phyloP scores from a whole-genome alignment of 2,888 invertebrate genomes.

The Morpho helenor region DNA sequence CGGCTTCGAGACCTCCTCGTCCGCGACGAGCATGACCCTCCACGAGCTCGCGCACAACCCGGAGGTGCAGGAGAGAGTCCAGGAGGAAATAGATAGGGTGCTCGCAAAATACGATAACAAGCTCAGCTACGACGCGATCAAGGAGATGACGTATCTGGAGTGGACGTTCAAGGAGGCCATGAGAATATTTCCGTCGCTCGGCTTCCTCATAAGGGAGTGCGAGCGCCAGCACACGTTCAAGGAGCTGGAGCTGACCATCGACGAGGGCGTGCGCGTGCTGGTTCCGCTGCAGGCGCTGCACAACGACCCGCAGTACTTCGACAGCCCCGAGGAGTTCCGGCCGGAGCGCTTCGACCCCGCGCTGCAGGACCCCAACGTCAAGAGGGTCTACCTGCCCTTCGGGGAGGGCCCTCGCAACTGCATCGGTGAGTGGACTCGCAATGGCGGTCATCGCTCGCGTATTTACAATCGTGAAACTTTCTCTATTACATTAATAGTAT shows the following conservation, averaged over 20 bases:
- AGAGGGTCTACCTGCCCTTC: slow-evolving; percentile 49
- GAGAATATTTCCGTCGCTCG: slow-evolving; percentile 49
- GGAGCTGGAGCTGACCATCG: slow-evolving; percentile 43
- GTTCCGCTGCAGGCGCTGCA: slow-evolving; percentile 54
- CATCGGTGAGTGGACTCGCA: slow-evolving; percentile 41
- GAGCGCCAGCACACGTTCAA: slow-evolving; percentile 37
- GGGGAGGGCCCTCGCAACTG: slow-evolving; percentile 55
- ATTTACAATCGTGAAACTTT: neutral
- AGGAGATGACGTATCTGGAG: slow-evolving; percentile 45
- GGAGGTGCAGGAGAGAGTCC: slow-evolving; percentile 50
- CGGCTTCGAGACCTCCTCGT: slow-evolving; percentile 70
- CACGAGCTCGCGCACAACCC: slow-evolving; percentile 59
- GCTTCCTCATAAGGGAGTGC: slow-evolving; percentile 46
- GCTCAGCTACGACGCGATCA: slow-evolving; percentile 50
- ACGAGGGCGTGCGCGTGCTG: slow-evolving; percentile 50
- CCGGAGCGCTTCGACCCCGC: slow-evolving; percentile 45
- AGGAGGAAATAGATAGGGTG: slow-evolving; percentile 53
- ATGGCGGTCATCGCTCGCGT: neutral
- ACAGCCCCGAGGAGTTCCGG: slow-evolving; percentile 43
- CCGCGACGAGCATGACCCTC: slow-evolving; percentile 53
- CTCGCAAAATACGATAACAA: slow-evolving; percentile 46
- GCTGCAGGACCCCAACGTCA: slow-evolving; percentile 27
- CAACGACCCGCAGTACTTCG: slow-evolving; percentile 50
- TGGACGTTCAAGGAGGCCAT: slow-evolving; percentile 52
- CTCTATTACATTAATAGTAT: neutral